Evolutionary conservation across 2,888 invertebrate species (phyloP).

Genomic region (Acleris sparsana): DNA sequence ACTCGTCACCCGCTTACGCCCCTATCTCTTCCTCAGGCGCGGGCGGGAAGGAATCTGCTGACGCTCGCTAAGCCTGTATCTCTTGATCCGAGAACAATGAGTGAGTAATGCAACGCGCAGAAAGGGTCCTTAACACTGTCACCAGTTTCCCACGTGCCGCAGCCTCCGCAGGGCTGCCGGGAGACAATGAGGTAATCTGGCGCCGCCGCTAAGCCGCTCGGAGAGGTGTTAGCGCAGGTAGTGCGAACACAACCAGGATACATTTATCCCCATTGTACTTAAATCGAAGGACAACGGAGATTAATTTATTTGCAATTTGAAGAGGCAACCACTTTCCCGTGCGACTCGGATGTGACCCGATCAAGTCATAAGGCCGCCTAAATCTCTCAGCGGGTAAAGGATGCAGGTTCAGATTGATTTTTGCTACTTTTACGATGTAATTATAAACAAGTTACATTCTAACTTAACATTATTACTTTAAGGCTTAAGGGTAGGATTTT

Average conservation of each 20-base stretch:
- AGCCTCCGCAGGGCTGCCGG: background rate
- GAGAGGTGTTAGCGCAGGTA: background rate
- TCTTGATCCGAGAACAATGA: background rate
- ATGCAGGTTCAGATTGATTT: too few species aligned
- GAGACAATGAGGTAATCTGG: conserved; percentile 6
- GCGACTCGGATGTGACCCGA: too few species aligned
- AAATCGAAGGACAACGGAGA: too few species aligned
- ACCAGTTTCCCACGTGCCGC: background rate
- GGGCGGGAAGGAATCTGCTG: background rate
- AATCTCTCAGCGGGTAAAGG: too few species aligned
- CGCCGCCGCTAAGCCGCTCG: background rate
- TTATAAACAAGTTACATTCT: too few species aligned
- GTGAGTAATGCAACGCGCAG: conserved; percentile 20
- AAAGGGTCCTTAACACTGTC: conserved; percentile 5
- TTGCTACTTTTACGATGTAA: too few species aligned
- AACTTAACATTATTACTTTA: too few species aligned
- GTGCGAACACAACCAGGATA: background rate
- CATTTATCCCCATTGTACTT: too few species aligned
- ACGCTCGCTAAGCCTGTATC: conserved; percentile 4
- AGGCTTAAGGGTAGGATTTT: too few species aligned
- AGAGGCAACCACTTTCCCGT: too few species aligned
- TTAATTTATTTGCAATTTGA: conserved; percentile 6
- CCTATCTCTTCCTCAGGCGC: background rate
- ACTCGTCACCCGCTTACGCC: too few species aligned
- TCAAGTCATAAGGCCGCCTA: too few species aligned